Conservation (phyloP, 2,113 vertebrate species). For the Serilophus lunatus region DNA sequence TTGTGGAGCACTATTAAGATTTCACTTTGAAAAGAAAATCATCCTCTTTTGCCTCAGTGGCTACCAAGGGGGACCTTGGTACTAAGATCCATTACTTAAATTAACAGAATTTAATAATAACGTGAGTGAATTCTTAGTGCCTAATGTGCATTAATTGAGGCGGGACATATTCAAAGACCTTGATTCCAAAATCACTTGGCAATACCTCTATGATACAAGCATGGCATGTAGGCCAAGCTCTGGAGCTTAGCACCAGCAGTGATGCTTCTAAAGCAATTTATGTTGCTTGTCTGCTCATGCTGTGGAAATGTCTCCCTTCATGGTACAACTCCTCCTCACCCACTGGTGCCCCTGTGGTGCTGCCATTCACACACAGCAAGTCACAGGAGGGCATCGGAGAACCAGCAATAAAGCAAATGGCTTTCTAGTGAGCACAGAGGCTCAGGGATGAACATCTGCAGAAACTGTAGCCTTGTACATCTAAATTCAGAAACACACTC, state of each 20-base stretch:
- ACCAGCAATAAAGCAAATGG: not conserved
- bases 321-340: not conserved
- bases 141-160: not conserved
- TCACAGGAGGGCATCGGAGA: not conserved
- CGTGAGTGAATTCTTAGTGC: not conserved
- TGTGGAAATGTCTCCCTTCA: not conserved
- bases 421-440: not conserved
- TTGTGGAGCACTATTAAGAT: not conserved
- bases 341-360: accelerated
- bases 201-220: not conserved
- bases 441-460: not conserved
- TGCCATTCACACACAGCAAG: not conserved
- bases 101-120: not conserved
- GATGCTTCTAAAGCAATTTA: not conserved
- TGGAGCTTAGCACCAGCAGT: not conserved
- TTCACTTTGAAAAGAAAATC: not conserved
- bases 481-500: not conserved
- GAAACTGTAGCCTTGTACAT: not conserved
- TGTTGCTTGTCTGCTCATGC: not conserved
- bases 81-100: not conserved
- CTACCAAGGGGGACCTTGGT: not conserved
- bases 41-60: not conserved
- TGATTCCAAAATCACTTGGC: not conserved
- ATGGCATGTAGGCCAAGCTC: not conserved
- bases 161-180: not conserved